A percentile compares a stretch with the other conserved stretches of the same genome.
These are phyloP conservation scores for Sebastes hopkinsi DNA, from an alignment of 2,797 vertebrate species.

Conservation along the genomic window DNA sequence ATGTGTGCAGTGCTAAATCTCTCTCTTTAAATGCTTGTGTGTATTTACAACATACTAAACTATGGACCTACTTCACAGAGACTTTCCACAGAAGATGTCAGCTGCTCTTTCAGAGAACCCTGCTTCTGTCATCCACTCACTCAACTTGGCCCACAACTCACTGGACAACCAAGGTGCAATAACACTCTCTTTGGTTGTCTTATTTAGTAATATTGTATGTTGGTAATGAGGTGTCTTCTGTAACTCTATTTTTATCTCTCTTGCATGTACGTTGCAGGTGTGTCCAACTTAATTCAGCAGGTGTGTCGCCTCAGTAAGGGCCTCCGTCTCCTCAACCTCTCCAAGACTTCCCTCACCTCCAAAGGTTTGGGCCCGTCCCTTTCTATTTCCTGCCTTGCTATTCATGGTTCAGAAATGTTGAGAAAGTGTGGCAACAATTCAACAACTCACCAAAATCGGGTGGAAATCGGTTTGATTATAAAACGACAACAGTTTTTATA, in stretches of 20 bases:
- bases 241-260: background rate
- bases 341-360: constrained; percentile 90
- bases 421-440: background rate
- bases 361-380: constrained; percentile 79
- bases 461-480: constrained; percentile 1
- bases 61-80: constrained; percentile 72
- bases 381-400: background rate
- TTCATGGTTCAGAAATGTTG: background rate
- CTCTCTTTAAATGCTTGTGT: background rate
- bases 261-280: constrained; percentile 69
- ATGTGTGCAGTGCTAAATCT: background rate
- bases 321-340: constrained; percentile 90
- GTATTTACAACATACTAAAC: background rate
- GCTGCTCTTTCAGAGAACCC: constrained; percentile 90
- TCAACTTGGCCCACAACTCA: constrained; percentile 92
- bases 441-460: background rate
- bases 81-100: constrained; percentile 93
- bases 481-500: background rate
- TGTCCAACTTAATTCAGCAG: constrained; percentile 90
- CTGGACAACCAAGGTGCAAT: constrained; percentile 92
- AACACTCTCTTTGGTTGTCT: background rate
- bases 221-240: background rate
- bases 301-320: constrained; percentile 91
- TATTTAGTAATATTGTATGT: background rate
- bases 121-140: constrained; percentile 88